Conservation (phyloP, 2,888 invertebrate species). For the Chouioia cunea region DNA sequence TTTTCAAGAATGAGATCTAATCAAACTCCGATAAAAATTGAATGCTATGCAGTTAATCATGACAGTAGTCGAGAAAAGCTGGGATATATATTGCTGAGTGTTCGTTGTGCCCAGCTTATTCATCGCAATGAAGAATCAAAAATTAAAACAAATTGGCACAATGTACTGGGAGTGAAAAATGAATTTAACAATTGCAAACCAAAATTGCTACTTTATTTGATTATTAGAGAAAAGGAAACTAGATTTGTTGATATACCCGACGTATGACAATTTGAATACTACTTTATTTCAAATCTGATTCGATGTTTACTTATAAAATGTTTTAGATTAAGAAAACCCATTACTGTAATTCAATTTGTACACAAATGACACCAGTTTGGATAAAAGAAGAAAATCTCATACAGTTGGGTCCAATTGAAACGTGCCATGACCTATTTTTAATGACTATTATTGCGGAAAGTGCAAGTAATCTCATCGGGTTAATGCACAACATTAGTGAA, state of each 20-base stretch:
- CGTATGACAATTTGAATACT: conserved; percentile 19
- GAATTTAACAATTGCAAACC: conserved; percentile 64
- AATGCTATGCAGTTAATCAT: conserved; percentile 74
- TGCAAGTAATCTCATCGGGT: conserved; percentile 72
- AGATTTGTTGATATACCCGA: conserved; percentile 20
- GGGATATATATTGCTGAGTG: conserved; percentile 78
- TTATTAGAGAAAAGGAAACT: conserved; percentile 60
- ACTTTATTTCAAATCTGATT: conserved; percentile 7
- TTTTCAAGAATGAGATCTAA: conserved; percentile 75
- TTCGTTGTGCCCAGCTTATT: conserved; percentile 79
- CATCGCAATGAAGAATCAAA: conserved; percentile 69
- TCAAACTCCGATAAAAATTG: conserved; percentile 81
- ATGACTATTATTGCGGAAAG: conserved; percentile 72
- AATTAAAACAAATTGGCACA: conserved; percentile 62
- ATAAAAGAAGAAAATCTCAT: conserved; percentile 61
- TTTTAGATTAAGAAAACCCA: conserved; percentile 21
- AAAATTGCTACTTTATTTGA: conserved; percentile 63
- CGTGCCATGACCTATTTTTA: conserved; percentile 67
- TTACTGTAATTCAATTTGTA: conserved; percentile 8
- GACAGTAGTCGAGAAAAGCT: conserved; percentile 75
- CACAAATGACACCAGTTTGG: conserved; percentile 48
- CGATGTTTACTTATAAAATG: not conserved
- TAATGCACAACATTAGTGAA: conserved; percentile 49
- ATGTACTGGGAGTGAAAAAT: conserved; percentile 62
- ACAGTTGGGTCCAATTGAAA: conserved; percentile 62